These are phyloP conservation scores for Musca vetustissima DNA, from an alignment of 1,140 invertebrate genomes.

Conservation along the genomic window DNA sequence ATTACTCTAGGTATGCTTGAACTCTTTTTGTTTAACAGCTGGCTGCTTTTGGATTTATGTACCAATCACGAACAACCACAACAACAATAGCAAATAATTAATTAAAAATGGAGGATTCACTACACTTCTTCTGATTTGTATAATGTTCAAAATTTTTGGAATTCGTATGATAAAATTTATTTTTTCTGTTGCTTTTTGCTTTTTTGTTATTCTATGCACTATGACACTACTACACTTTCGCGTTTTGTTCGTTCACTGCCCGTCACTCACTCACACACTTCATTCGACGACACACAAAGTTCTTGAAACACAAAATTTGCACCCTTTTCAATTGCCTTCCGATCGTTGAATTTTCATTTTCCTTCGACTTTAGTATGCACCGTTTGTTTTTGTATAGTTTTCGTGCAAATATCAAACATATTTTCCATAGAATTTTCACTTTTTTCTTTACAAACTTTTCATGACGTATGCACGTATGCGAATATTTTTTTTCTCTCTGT, in stretches of 20 bases:
- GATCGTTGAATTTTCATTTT: not conserved
- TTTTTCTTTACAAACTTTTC: slow-evolving; percentile 19
- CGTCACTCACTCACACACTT: not conserved
- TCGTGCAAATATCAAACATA: slow-evolving; percentile 1
- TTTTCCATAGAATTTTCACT: slow-evolving; percentile 10
- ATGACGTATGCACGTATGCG: slow-evolving; percentile 16
- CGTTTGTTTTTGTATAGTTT: slow-evolving; percentile 10
- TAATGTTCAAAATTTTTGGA: no score
- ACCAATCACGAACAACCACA: no score
- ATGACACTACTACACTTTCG: no score
- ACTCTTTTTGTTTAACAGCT: slow-evolving; percentile 14
- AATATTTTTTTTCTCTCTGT: slow-evolving; percentile 11
- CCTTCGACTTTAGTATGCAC: not conserved
- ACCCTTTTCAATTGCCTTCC: not conserved
- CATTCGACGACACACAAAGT: not conserved
- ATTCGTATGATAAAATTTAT: no score
- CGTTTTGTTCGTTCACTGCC: not conserved
- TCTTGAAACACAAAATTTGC: not conserved
- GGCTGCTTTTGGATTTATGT: not conserved
- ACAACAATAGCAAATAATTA: no score
- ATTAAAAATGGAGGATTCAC: no score
- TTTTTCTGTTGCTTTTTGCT: no score
- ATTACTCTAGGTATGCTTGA: not conserved
- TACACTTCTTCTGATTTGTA: no score
- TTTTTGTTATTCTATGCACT: no score